Conservation (phyloP, 2,888 invertebrate genomes). For the Scaptomyza tumidula region DNA sequence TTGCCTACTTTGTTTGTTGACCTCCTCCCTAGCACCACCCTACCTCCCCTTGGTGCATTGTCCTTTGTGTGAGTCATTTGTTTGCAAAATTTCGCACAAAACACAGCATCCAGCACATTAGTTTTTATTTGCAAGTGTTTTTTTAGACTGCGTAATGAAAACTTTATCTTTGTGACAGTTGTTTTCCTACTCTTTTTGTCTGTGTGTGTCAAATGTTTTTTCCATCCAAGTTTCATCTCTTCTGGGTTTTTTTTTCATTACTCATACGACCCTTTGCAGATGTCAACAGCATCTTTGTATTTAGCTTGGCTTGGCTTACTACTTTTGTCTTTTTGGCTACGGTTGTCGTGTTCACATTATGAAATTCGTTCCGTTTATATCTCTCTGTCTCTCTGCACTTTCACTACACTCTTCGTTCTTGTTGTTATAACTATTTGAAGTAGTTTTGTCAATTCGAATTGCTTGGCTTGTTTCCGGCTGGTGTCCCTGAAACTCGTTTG, state of each 20-base stretch:
- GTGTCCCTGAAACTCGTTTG: conserved; percentile 14
- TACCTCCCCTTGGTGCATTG: conserved; percentile 28
- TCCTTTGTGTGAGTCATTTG: conserved; percentile 57
- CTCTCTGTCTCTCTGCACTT: conserved; percentile 43
- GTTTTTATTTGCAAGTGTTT: conserved; percentile 38
- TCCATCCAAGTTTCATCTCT: not conserved
- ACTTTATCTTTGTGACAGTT: conserved; percentile 74
- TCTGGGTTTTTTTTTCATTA: conserved; percentile 56
- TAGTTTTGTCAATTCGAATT: conserved; percentile 38
- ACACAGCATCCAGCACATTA: conserved; percentile 59
- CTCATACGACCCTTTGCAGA: conserved; percentile 61
- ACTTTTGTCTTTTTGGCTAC: conserved; percentile 34
- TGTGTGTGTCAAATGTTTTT: conserved; percentile 33
- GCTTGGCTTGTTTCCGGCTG: conserved; percentile 51
- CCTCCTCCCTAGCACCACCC: not conserved
- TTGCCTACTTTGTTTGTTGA: conserved; percentile 39
- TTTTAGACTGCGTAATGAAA: conserved; percentile 69
- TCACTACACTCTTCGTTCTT: conserved; percentile 44
- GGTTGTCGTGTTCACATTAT: conserved; percentile 20
- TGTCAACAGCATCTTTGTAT: conserved; percentile 33
- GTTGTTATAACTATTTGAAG: conserved; percentile 16
- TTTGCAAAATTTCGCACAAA: conserved; percentile 13
- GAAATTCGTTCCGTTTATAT: conserved; percentile 35
- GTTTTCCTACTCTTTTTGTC: conserved; percentile 15
- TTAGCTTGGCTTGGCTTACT: conserved; percentile 59